Evolutionary conservation across 35 echinoderm and acorn worm genomes (phyloP), one percentile per base, ranked within the genome.

Genomic region (Ptychodera flava): DNA sequence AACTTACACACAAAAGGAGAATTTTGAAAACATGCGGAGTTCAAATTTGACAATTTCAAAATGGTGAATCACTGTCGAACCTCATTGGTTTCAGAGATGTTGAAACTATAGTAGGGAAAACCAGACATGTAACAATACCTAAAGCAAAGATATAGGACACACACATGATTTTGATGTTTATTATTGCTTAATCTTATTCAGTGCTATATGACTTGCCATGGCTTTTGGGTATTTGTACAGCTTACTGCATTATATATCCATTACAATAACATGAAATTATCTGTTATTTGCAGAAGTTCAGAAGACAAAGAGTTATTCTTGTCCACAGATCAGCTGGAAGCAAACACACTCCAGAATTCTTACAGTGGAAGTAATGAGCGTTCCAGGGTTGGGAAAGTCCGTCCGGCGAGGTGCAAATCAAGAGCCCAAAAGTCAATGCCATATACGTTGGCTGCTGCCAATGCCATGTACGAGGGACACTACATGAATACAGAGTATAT

Each of bases 281-380:
- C 28, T 86, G 35, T 83, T 78, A 34, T 31, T 91, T 94, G n/a
- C 88, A 99, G 96, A 38, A 92, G 92, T 82, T 94, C 93, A 33
- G 96, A 99, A 88, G 96, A 99, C 28, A 99, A 99, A 85, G 91
- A 94, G 1, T 86, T 90, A 16, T 84, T 94, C n/a, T 88, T 99
- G 32, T 90, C 94, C 36, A 88, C 94, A 16, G 96, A 99, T 85
- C 96, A 99, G 84, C 85, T 99, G 0, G 84, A 90, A 79, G 96
- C 96, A 81, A 94, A 99, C 38, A 99, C 96, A 29, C 45, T 64
- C 45, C 45, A 64, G 45, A 64, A 64, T 22, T 64, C 45, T 22
- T 64, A 64, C 45, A 64, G 45, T 22, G 45, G 45, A 64, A 64
- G 45, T 22, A 64, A 64, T 64, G 45, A 64, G 22, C 6, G 45